A percentile compares a stretch with the other conserved stretches of the same genome.
These are phyloP conservation scores for Habrosyne pyritoides DNA, from an alignment of 2,888 invertebrate species.

Conservation along the genomic window DNA sequence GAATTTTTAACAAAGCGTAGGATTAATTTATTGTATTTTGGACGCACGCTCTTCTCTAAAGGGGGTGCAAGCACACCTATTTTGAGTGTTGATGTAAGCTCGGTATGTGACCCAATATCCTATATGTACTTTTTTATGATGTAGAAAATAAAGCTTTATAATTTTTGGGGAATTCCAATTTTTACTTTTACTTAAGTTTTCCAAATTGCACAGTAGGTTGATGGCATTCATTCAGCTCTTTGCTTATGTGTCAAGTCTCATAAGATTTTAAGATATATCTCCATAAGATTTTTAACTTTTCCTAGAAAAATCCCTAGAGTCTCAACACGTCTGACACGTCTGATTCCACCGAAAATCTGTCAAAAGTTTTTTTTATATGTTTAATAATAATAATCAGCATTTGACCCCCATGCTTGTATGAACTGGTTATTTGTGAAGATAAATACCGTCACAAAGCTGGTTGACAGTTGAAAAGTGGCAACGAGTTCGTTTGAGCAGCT, in stretches of 20 bases:
- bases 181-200: not conserved
- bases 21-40: slow-evolving; percentile 80
- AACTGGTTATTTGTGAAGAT: slow-evolving; percentile 4
- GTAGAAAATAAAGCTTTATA: not conserved
- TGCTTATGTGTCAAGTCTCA: too few species aligned
- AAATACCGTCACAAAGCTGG: slow-evolving; percentile 27
- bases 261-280: too few species aligned
- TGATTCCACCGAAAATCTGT: too few species aligned
- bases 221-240: too few species aligned
- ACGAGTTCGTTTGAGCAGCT: slow-evolving; percentile 52
- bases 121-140: slow-evolving; percentile 1
- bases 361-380: too few species aligned
- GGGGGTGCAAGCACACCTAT: slow-evolving; percentile 46
- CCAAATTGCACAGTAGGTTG: too few species aligned
- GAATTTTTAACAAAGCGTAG: slow-evolving; percentile 60
- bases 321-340: too few species aligned
- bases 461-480: slow-evolving; percentile 52
- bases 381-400: too few species aligned
- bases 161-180: too few species aligned
- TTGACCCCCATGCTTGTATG: not conserved
- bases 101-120: not conserved
- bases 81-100: slow-evolving; percentile 4
- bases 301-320: too few species aligned
- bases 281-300: too few species aligned
- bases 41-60: slow-evolving; percentile 51